A percentile compares a stretch with the other conserved stretches of the same genome.
Conservation (phyloP, 64 coral and sea anemone species). For the Acropora yongei region DNA sequence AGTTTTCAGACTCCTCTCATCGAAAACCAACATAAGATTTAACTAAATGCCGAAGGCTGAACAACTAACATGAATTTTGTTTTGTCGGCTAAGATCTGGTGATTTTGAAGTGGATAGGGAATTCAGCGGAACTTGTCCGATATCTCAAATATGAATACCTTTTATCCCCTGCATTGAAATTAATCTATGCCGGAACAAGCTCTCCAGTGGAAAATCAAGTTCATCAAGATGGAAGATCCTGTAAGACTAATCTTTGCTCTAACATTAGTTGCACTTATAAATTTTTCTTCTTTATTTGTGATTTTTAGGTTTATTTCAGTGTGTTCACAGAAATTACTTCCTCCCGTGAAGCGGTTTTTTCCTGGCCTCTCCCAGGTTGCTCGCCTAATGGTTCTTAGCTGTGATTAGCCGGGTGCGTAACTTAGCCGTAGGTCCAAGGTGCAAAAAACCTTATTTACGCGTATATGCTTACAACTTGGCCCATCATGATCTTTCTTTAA, state of each 20-base stretch:
- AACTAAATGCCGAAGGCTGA: no score
- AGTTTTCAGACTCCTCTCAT: no score
- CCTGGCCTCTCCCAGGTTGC: neutral
- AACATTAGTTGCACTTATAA: neutral
- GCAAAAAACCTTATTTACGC: neutral
- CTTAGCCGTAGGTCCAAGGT: neutral
- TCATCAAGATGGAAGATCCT: neutral
- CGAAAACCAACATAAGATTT: no score
- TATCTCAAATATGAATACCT: neutral
- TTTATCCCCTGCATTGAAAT: conserved; percentile 11
- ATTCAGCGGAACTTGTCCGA: neutral
- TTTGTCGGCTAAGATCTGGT: no score
- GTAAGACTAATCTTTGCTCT: neutral
- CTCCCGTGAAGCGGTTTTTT: neutral
- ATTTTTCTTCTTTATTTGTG: neutral
- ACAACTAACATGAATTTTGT: no score
- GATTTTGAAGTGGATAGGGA: neutral
- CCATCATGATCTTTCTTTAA: neutral
- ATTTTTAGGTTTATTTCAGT: neutral
- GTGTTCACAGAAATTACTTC: neutral
- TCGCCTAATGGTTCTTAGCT: neutral
- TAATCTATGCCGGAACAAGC: neutral
- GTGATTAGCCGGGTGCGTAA: neutral
- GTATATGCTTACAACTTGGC: neutral
- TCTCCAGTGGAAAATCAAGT: neutral